Conservation (phyloP, 1,140 invertebrate genomes). For the Saxidomus purpurata region DNA sequence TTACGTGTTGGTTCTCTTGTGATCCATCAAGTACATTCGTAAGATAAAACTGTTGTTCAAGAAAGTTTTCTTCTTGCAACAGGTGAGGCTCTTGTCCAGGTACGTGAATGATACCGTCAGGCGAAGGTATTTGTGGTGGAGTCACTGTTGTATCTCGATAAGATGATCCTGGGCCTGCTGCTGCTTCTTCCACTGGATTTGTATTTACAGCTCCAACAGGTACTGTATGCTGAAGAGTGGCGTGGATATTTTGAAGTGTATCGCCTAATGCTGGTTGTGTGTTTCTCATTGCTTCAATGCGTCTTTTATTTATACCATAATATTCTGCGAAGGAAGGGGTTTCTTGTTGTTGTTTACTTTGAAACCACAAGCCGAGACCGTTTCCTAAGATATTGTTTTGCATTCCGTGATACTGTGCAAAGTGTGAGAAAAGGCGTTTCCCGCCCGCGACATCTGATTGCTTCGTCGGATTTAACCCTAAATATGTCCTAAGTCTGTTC, state of each 20-base stretch:
- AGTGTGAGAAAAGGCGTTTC: too few species aligned
- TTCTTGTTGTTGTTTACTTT: background rate
- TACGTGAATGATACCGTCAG: background rate
- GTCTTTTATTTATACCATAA: background rate
- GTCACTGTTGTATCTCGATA: background rate
- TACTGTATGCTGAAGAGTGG: too few species aligned
- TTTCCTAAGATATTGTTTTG: too few species aligned
- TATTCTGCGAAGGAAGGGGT: background rate
- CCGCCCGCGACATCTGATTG: too few species aligned
- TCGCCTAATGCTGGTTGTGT: too few species aligned
- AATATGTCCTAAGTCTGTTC: too few species aligned
- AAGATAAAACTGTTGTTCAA: conserved; percentile 1
- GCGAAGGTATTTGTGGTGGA: background rate
- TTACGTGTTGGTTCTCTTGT: background rate
- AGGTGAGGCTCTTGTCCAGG: background rate
- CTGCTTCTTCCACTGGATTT: too few species aligned
- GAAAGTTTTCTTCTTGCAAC: background rate
- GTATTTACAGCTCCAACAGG: too few species aligned
- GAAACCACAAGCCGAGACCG: background rate
- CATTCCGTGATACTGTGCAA: too few species aligned
- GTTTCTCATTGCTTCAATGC: too few species aligned
- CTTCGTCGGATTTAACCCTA: too few species aligned
- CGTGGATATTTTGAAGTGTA: too few species aligned
- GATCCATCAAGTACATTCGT: background rate
- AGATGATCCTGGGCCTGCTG: background rate